Conservation (phyloP, 2,888 invertebrate genomes). For the Hypomecis atomaria region DNA sequence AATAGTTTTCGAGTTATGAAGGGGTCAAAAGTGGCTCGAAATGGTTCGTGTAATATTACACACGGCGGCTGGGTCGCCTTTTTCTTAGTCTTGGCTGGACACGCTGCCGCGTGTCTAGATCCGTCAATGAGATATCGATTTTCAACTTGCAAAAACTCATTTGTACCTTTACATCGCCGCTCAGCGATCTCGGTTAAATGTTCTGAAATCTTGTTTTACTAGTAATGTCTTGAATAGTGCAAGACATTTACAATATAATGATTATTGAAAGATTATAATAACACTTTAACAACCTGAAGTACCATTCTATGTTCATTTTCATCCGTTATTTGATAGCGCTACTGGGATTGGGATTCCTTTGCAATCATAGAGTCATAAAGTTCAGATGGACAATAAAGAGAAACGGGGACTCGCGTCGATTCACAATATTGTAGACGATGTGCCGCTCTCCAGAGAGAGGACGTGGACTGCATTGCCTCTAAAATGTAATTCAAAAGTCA, state of each 20-base stretch:
- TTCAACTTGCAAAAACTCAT: no score
- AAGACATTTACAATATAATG: not conserved
- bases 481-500: slow-evolving; percentile 4
- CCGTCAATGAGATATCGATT: no score
- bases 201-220: no score
- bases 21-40: no score
- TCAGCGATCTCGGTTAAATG: no score
- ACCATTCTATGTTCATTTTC: slow-evolving; percentile 5
- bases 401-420: slow-evolving; percentile 10
- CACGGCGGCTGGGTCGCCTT: no score
- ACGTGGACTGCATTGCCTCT: slow-evolving; percentile 15
- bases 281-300: not conserved
- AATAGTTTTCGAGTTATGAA: no score
- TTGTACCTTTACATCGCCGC: no score
- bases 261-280: not conserved
- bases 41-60: no score
- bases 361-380: slow-evolving; percentile 17
- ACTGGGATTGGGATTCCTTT: slow-evolving; percentile 16
- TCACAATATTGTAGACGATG: slow-evolving; percentile 11
- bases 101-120: no score
- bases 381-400: slow-evolving; percentile 17
- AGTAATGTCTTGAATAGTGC: not conserved
- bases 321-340: slow-evolving; percentile 7
- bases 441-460: slow-evolving; percentile 5
- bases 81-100: no score